These are phyloP conservation scores for Propithecus perrieri DNA, from an alignment of 2,797 vertebrate species.

Conservation along the genomic window DNA sequence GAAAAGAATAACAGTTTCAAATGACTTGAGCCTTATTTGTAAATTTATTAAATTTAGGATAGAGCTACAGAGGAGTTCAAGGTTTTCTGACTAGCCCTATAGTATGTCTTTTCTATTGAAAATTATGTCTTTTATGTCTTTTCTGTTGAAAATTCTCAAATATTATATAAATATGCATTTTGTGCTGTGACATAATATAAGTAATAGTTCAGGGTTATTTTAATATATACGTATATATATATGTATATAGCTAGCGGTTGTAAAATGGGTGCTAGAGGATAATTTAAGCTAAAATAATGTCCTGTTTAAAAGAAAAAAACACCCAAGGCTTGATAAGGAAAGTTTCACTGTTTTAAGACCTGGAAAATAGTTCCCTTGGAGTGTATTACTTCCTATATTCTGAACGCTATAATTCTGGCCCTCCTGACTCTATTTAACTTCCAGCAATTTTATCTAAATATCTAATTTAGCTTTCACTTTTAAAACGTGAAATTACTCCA, in stretches of 20 bases:
- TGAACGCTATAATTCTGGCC: not conserved
- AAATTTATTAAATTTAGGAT: not conserved
- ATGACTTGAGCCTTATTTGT: not conserved
- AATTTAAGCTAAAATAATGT: not conserved
- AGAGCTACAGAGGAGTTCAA: not conserved
- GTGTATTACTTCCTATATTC: not conserved
- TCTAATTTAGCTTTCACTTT: not conserved
- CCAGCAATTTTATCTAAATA: not conserved
- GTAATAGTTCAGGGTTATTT: not conserved
- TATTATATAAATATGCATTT: not conserved
- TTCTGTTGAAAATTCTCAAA: not conserved
- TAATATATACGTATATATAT: not conserved
- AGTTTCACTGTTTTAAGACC: not conserved
- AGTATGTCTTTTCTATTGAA: not conserved
- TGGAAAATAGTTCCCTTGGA: not conserved
- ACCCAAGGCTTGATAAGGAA: not conserved
- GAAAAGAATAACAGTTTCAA: constrained; percentile 31
- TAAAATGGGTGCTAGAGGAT: not conserved
- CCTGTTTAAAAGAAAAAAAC: not conserved
- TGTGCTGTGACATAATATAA: not conserved
- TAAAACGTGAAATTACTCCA: not conserved
- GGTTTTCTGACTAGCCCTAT: not conserved
- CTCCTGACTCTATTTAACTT: not conserved
- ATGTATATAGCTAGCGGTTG: not conserved
- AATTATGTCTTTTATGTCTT: not conserved